Conservation (phyloP, 2,113 vertebrate species). For the Oreocharis arfaki region DNA sequence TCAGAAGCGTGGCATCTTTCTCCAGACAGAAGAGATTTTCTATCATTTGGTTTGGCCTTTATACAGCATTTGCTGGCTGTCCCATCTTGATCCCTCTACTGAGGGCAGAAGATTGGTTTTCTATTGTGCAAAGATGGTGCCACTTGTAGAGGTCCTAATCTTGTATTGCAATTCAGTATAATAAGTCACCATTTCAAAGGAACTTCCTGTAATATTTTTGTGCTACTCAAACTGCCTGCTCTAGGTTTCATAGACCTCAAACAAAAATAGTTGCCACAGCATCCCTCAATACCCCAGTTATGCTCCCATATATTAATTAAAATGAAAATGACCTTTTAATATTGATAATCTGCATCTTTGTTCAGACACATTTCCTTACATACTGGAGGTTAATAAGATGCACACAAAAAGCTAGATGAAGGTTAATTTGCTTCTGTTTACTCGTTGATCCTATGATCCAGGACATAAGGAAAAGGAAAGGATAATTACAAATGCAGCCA, state of each 20-base stretch:
- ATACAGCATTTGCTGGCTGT: neutral
- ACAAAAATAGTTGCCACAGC: neutral
- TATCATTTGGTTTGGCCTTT: neutral
- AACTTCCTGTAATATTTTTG: neutral
- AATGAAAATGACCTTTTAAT: conserved; percentile 15
- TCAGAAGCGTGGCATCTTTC: neutral
- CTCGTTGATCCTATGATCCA: neutral
- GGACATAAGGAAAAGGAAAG: neutral
- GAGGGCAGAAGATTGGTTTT: neutral
- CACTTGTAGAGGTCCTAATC: neutral
- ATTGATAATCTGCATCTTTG: neutral
- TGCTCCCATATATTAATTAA: neutral
- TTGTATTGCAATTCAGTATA: neutral
- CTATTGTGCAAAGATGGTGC: neutral
- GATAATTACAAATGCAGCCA: neutral
- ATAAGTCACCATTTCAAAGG: neutral
- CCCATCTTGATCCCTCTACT: neutral
- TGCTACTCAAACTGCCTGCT: neutral
- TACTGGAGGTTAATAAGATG: neutral
- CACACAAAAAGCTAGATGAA: neutral
- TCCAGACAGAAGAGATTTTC: neutral
- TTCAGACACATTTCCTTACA: neutral
- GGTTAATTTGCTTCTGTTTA: neutral
- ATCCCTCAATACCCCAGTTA: neutral
- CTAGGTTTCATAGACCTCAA: neutral